These are phyloP conservation scores for Allophyes oxyacanthae DNA, from an alignment of 2,888 invertebrate genomes.

Conservation along the genomic window DNA sequence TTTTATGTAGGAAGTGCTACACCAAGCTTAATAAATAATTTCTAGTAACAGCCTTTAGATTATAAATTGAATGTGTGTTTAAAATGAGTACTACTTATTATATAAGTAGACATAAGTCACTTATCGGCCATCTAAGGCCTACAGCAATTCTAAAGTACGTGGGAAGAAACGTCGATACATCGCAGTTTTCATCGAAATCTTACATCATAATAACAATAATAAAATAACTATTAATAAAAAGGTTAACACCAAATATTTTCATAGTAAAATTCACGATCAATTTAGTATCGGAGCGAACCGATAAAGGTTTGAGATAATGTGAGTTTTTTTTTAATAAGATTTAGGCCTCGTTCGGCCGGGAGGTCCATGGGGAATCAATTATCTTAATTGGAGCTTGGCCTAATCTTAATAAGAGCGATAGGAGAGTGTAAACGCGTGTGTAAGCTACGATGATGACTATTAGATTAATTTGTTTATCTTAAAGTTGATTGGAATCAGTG, in stretches of 20 bases:
- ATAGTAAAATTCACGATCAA: conserved; percentile 55
- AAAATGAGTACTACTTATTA: background rate
- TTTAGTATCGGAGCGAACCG: conserved; percentile 49
- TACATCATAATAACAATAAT: conserved; percentile 55
- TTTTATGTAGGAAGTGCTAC: background rate
- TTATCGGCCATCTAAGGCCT: conserved; percentile 41
- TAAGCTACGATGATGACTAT: conserved; percentile 60
- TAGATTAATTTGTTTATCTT: conserved; percentile 72
- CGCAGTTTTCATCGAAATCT: conserved; percentile 33
- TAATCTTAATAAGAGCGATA: conserved; percentile 82
- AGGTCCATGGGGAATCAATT: conserved; percentile 82
- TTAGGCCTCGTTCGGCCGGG: conserved; percentile 68
- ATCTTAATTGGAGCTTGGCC: conserved; percentile 84
- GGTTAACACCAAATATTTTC: conserved; percentile 57
- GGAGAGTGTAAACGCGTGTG: conserved; percentile 71
- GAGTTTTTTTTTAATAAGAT: conserved; percentile 65
- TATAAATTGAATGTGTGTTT: background rate
- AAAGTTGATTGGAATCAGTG: conserved; percentile 35
- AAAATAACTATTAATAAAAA: conserved; percentile 56
- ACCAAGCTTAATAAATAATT: conserved; percentile 1
- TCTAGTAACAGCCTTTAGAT: background rate
- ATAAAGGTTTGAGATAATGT: conserved; percentile 63
- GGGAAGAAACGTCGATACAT: conserved; percentile 41
- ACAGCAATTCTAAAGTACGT: conserved; percentile 43
- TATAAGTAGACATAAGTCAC: background rate